Conservation (phyloP, 2,888 invertebrate species). For the Phrixothrix hirtus region DNA sequence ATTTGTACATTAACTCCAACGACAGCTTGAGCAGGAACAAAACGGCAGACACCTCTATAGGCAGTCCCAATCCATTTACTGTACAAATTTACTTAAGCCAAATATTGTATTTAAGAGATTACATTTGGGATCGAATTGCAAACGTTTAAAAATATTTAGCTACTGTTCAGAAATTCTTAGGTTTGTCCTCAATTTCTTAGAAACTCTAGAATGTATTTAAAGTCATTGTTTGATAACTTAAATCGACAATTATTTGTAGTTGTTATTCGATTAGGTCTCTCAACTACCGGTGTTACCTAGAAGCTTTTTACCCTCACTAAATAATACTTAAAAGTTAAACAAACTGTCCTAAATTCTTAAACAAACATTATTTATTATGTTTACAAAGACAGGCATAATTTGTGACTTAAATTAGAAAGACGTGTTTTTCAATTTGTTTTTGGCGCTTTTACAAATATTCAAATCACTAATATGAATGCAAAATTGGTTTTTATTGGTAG, state of each 20-base stretch:
- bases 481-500: slow-evolving; percentile 1
- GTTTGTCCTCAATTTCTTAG: too few relatives aligned
- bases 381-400: slow-evolving; percentile 16
- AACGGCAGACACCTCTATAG: slow-evolving; percentile 39
- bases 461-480: slow-evolving; percentile 1
- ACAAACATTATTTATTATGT: slow-evolving; percentile 18
- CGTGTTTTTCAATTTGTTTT: slow-evolving; percentile 8
- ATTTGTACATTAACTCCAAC: not conserved
- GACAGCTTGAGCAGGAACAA: slow-evolving; percentile 17
- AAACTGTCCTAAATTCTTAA: slow-evolving; percentile 31
- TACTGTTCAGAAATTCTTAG: too few relatives aligned
- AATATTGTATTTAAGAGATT: slow-evolving; percentile 42
- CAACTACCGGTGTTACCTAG: slow-evolving; percentile 29
- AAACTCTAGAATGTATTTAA: too few relatives aligned
- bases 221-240: too few relatives aligned
- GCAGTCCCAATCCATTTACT: slow-evolving; percentile 52
- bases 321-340: slow-evolving; percentile 24
- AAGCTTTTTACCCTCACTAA: slow-evolving; percentile 27
- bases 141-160: not conserved
- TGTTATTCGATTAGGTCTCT: not conserved
- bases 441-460: slow-evolving; percentile 4
- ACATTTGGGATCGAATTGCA: slow-evolving; percentile 1
- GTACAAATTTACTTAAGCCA: slow-evolving; percentile 47
- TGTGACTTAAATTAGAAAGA: slow-evolving; percentile 20
- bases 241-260: not conserved